Percentiles rank a stretch among this genome's conserved stretches.
These are phyloP conservation scores for Plebejus anna DNA, from an alignment of 2,888 invertebrate genomes.

Conservation along the genomic window DNA sequence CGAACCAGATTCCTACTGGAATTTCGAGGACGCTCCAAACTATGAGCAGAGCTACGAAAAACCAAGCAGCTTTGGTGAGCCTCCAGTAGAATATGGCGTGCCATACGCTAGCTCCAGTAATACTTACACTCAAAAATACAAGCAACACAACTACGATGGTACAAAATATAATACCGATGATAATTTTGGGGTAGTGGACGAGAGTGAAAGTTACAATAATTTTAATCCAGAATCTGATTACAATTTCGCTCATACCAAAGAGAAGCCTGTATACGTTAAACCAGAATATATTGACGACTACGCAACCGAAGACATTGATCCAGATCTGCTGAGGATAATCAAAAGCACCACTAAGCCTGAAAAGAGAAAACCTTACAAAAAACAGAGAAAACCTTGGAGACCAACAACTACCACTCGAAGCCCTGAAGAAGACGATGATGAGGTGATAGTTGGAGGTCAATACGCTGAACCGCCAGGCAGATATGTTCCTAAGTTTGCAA, in stretches of 20 bases:
- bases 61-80: slow-evolving; percentile 60
- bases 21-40: slow-evolving; percentile 30
- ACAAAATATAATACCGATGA: slow-evolving; percentile 1
- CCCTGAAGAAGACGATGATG: slow-evolving; percentile 41
- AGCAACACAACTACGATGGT: slow-evolving; percentile 20
- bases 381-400: slow-evolving; percentile 48
- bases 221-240: slow-evolving; percentile 43
- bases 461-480: slow-evolving; percentile 70
- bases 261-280: slow-evolving; percentile 41
- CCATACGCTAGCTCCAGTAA: slow-evolving; percentile 37
- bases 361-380: slow-evolving; percentile 46
- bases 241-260: slow-evolving; percentile 45
- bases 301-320: slow-evolving; percentile 42
- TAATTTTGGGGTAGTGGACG: background rate
- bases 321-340: slow-evolving; percentile 41
- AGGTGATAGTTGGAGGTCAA: slow-evolving; percentile 37
- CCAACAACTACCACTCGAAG: slow-evolving; percentile 16
- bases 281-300: slow-evolving; percentile 43
- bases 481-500: slow-evolving; percentile 50
- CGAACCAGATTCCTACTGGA: slow-evolving; percentile 32
- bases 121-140: slow-evolving; percentile 15
- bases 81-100: slow-evolving; percentile 55
- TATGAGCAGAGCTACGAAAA: slow-evolving; percentile 36
- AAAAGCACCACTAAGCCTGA: slow-evolving; percentile 31
- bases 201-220: background rate